These are phyloP conservation scores for Apaloderma vittatum DNA, from an alignment of 2,113 vertebrate species.

Conservation along the genomic window DNA sequence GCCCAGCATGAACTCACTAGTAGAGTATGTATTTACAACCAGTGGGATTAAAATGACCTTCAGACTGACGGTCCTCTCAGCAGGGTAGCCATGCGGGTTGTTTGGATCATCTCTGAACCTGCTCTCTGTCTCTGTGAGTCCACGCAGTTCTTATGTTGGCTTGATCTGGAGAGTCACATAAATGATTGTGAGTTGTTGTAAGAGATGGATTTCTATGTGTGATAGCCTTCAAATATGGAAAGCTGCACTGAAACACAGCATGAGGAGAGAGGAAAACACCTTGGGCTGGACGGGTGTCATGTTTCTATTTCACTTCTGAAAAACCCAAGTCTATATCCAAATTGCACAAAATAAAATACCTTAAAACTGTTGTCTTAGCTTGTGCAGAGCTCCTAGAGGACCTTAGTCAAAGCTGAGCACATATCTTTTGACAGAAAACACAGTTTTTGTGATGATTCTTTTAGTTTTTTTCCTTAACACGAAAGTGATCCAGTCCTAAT, in stretches of 20 bases:
- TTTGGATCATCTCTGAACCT: neutral
- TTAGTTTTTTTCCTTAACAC: neutral
- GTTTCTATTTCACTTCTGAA: neutral
- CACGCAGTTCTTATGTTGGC: neutral
- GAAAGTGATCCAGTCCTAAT: neutral
- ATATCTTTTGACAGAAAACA: neutral
- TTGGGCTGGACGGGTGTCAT: neutral
- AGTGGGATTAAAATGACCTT: neutral
- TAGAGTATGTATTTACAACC: neutral
- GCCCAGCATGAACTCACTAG: neutral
- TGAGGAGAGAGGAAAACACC: neutral
- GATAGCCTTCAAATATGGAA: conserved; percentile 9
- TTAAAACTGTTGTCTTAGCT: conserved; percentile 6
- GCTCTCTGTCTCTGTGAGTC: neutral
- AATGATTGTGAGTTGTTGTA: neutral
- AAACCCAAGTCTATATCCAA: neutral
- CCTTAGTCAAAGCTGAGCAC: neutral
- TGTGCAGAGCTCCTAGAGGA: conserved; percentile 8
- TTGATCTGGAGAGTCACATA: neutral
- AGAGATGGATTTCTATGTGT: neutral
- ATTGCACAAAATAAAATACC: neutral
- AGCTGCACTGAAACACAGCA: neutral
- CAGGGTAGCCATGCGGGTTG: neutral
- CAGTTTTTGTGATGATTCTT: neutral
- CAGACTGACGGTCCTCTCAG: neutral